Percentiles rank a stretch among this genome's conserved stretches.
These are phyloP conservation scores for Hippocampus abdominalis DNA, from an alignment of 2,113 vertebrate species.

Conservation along the genomic window DNA sequence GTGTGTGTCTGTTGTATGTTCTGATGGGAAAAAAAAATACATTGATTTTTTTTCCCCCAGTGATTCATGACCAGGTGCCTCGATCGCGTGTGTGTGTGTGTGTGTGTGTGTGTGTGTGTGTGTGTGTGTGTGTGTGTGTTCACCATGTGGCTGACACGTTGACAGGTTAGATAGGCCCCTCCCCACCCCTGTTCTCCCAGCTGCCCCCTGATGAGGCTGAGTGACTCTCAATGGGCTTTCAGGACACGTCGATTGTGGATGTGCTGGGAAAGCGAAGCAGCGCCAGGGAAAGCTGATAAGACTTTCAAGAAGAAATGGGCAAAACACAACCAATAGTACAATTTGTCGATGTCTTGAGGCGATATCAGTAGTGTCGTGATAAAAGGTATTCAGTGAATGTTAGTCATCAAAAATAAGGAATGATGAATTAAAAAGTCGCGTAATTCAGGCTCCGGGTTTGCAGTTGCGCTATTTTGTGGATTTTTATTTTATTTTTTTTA, in stretches of 20 bases:
- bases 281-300: not conserved
- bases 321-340: slow-evolving; percentile 16
- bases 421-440: too few species aligned
- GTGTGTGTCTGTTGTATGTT: slow-evolving; percentile 10
- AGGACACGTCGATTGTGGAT: slow-evolving; percentile 31
- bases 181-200: slow-evolving; percentile 42
- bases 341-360: slow-evolving; percentile 18
- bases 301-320: slow-evolving; percentile 16
- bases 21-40: slow-evolving; percentile 11
- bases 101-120: not conserved
- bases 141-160: slow-evolving; percentile 64
- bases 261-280: slow-evolving; percentile 44
- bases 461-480: too few species aligned
- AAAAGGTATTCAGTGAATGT: not conserved
- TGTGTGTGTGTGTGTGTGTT: slow-evolving; percentile 32
- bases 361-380: not conserved
- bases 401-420: too few species aligned
- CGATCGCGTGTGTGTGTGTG: not conserved
- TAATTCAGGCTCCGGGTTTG: too few species aligned
- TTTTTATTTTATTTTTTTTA: too few species aligned
- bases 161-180: slow-evolving; percentile 66
- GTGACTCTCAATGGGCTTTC: slow-evolving; percentile 65
- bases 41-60: slow-evolving; percentile 26
- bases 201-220: slow-evolving; percentile 69
- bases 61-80: slow-evolving; percentile 26